These are phyloP conservation scores for Epinotia brunnichana DNA, from an alignment of 2,888 invertebrate species.

Conservation along the genomic window DNA sequence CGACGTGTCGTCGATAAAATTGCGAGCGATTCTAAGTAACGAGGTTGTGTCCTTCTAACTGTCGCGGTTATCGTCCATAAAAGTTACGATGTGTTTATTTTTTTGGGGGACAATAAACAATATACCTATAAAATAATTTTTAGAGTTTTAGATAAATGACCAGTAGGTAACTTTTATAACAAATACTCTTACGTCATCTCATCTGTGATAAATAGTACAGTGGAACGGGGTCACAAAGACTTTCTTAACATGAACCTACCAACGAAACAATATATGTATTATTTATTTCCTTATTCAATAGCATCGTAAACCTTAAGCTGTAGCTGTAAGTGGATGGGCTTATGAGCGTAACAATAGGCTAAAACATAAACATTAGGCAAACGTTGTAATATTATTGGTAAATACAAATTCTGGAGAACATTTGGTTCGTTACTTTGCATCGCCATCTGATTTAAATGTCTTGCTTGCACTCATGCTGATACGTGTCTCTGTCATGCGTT, in stretches of 20 bases:
- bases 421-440: no score
- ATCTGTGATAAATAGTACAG: neutral
- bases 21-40: conserved; percentile 54
- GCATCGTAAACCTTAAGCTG: neutral
- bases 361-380: neutral
- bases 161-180: neutral
- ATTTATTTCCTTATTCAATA: neutral
- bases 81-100: conserved; percentile 32
- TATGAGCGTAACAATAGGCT: neutral
- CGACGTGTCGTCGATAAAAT: conserved; percentile 52
- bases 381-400: neutral
- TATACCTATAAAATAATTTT: neutral
- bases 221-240: neutral
- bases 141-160: neutral
- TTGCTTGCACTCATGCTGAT: no score
- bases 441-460: no score
- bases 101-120: neutral
- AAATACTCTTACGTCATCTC: neutral
- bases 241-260: neutral
- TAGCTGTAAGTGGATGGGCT: neutral
- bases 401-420: neutral
- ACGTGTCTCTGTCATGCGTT: no score
- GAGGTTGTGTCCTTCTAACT: conserved; percentile 46
- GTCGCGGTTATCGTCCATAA: conserved; percentile 34
- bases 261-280: neutral